Conservation (phyloP, 2,888 invertebrate species). For the Empis stercorea region DNA sequence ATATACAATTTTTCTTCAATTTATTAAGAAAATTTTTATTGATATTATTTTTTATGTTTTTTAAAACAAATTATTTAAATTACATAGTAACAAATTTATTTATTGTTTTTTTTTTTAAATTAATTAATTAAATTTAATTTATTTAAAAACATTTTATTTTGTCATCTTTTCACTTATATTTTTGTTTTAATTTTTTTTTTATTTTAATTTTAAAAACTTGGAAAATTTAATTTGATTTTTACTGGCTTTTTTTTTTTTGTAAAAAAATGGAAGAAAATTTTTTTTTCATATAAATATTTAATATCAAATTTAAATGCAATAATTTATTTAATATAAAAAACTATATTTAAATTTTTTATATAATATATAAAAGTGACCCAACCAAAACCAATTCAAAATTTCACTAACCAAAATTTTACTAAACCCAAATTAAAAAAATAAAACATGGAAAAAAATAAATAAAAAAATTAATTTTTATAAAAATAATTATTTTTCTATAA, state of each 20-base stretch:
- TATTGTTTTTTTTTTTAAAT: too few species aligned
- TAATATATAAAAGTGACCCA: neutral
- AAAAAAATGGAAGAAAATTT: conserved; percentile 9
- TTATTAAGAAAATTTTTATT: too few species aligned
- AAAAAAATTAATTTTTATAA: neutral
- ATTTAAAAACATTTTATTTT: too few species aligned
- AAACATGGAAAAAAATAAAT: neutral
- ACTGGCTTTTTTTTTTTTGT: conserved; percentile 1
- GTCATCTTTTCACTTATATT: too few species aligned
- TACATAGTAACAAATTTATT: too few species aligned
- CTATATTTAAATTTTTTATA: neutral
- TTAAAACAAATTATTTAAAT: too few species aligned
- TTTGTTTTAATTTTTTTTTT: too few species aligned
- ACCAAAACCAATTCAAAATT: neutral
- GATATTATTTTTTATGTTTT: too few species aligned
- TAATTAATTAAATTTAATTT: too few species aligned
- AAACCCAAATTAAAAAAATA: neutral
- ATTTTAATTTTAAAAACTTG: too few species aligned
- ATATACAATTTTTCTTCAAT: too few species aligned
- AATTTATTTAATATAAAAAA: neutral
- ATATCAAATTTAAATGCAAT: neutral
- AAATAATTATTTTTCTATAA: neutral
- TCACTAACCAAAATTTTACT: neutral
- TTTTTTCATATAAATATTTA: conserved; percentile 1
- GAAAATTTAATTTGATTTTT: neutral